Conservation (phyloP, 1,140 invertebrate species). For the Solenopsis invicta region DNA sequence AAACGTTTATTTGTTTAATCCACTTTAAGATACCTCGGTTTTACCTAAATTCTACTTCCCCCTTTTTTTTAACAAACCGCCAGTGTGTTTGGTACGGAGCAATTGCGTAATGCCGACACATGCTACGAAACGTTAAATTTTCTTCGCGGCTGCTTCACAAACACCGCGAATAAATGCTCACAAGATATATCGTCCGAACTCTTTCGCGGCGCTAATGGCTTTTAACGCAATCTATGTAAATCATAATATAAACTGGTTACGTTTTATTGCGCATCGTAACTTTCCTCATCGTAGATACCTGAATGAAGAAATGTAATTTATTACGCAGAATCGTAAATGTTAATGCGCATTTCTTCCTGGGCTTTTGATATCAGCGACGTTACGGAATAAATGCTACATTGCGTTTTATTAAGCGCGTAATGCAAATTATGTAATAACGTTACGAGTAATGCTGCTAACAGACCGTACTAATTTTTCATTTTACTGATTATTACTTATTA, state of each 20-base stretch:
- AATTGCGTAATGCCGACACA: conserved; percentile 5
- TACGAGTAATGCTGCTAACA: background rate
- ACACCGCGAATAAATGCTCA: conserved; percentile 23
- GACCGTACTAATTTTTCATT: background rate
- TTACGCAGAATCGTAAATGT: conserved; percentile 48
- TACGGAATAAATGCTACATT: background rate
- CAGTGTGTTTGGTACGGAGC: background rate
- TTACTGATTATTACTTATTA: conserved; percentile 8
- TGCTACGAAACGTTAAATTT: conserved; percentile 14
- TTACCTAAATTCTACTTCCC: conserved; percentile 3
- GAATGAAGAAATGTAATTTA: conserved; percentile 47
- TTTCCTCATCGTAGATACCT: conserved; percentile 44
- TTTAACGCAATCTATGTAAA: conserved; percentile 60
- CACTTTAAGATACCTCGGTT: conserved; percentile 29
- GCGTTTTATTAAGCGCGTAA: background rate
- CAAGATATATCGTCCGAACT: conserved; percentile 34
- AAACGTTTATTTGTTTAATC: conserved; percentile 55
- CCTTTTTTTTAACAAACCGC: background rate
- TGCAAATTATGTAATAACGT: conserved; percentile 8
- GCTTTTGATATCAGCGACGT: background rate
- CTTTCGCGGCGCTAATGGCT: conserved; percentile 36
- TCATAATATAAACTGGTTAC: conserved; percentile 57
- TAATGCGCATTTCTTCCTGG: background rate
- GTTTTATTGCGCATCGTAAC: conserved; percentile 52
- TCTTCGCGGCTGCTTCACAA: conserved; percentile 6